Percentiles rank a stretch among this genome's conserved stretches.
These are phyloP conservation scores for Darevskia mixta DNA, from an alignment of 2,797 vertebrate genomes.

Conservation along the genomic window DNA sequence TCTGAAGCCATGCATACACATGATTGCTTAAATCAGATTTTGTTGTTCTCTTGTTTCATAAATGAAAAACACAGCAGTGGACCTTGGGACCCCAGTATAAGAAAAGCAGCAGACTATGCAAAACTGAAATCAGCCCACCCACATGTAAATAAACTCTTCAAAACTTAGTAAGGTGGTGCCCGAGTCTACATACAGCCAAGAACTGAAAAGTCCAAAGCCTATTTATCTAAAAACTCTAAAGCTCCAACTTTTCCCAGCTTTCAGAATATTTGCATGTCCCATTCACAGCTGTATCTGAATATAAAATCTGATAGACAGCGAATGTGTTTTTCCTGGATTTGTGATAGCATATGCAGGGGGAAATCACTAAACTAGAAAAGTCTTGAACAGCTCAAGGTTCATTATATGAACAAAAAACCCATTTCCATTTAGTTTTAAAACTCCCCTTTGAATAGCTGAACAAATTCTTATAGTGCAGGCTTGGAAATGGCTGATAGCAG, in stretches of 20 bases:
- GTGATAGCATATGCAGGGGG: background rate
- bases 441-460: constrained; percentile 10
- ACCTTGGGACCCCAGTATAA: background rate
- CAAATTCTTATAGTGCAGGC: background rate
- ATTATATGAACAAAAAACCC: constrained; percentile 15
- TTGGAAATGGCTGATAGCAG: background rate
- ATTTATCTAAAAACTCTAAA: background rate
- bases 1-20: background rate
- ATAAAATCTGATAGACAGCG: background rate
- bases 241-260: background rate
- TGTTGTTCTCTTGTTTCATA: background rate
- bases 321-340: background rate
- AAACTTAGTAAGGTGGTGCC: background rate
- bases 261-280: background rate
- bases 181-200: background rate
- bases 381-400: constrained; percentile 4
- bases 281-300: constrained; percentile 12
- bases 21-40: background rate
- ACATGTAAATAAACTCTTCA: background rate
- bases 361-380: rapidly evolving
- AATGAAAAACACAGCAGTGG: background rate
- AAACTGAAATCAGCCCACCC: background rate
- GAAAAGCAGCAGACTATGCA: background rate
- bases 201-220: background rate
- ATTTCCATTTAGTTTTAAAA: constrained; percentile 32